Evolutionary conservation across 2,113 vertebrate genomes (phyloP).

Genomic region (Callithrix jacchus): DNA sequence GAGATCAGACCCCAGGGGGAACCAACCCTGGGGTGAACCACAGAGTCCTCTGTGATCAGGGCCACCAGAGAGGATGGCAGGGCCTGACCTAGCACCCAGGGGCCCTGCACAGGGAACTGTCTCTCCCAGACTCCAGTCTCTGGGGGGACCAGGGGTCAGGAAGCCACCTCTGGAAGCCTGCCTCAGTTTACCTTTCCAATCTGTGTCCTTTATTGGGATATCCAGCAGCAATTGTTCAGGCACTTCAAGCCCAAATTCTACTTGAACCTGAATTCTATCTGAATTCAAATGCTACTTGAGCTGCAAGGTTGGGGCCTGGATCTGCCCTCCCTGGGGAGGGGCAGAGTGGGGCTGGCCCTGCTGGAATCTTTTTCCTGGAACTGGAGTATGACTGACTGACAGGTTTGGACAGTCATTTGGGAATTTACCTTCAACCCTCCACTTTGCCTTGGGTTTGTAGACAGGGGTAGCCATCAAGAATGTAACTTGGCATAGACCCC

Average conservation of each 20-base stretch:
- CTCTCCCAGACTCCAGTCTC: background rate
- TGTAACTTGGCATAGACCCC: background rate
- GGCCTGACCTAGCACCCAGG: too few relatives aligned
- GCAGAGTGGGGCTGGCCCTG: too few relatives aligned
- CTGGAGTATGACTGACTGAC: background rate
- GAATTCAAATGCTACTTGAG: background rate
- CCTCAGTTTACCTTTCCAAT: background rate
- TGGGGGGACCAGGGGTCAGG: background rate
- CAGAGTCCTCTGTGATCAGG: background rate
- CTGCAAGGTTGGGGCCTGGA: background rate
- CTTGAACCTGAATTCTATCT: background rate
- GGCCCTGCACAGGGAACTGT: too few relatives aligned
- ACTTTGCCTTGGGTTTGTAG: rapidly evolving
- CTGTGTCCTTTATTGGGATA: too few relatives aligned
- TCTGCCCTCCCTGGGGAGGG: too few relatives aligned
- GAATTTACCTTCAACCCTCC: background rate
- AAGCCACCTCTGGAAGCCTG: background rate
- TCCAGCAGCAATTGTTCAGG: background rate
- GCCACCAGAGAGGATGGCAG: too few relatives aligned
- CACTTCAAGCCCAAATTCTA: background rate
- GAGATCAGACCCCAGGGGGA: background rate
- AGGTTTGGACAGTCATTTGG: background rate
- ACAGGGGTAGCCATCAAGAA: background rate
- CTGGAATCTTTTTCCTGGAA: rapidly evolving
- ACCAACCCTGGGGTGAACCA: background rate